Evolutionary conservation across 2,797 vertebrate species (phyloP).

Genomic region (Phoebastria nigripes): DNA sequence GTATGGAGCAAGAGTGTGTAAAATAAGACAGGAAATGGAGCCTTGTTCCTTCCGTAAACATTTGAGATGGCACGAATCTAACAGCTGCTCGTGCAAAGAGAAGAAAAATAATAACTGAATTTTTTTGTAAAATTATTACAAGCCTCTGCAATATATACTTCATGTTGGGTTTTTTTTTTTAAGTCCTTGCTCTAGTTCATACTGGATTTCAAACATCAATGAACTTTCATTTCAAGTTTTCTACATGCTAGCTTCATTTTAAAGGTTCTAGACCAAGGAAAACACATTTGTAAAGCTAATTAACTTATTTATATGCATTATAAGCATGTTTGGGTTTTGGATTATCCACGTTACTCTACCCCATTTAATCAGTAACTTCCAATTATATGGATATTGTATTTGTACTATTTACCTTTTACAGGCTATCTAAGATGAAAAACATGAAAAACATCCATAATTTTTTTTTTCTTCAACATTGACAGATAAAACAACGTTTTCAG

Average conservation of each 20-base stretch:
- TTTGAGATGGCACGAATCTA: not conserved
- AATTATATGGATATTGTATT: not conserved
- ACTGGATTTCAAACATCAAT: not conserved
- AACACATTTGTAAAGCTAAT: not conserved
- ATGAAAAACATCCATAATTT: rapidly evolving
- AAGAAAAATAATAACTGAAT: not conserved
- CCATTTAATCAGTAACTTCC: not conserved
- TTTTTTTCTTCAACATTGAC: not conserved
- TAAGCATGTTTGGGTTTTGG: not conserved
- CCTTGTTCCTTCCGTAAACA: not conserved
- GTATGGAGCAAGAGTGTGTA: not conserved
- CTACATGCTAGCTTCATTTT: not conserved
- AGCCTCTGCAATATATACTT: not conserved
- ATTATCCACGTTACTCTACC: not conserved
- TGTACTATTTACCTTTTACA: not conserved
- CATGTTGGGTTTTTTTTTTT: not conserved
- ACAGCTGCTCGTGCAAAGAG: not conserved
- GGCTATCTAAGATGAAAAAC: not conserved
- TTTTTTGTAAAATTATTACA: not conserved
- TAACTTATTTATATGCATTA: not conserved
- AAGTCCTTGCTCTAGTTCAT: not conserved
- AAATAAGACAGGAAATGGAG: not conserved
- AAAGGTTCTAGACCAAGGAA: not conserved
- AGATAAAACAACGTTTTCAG: not conserved
- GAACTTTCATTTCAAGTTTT: not conserved